Conservation (phyloP, 2,888 invertebrate species). For the Xanthia togata region DNA sequence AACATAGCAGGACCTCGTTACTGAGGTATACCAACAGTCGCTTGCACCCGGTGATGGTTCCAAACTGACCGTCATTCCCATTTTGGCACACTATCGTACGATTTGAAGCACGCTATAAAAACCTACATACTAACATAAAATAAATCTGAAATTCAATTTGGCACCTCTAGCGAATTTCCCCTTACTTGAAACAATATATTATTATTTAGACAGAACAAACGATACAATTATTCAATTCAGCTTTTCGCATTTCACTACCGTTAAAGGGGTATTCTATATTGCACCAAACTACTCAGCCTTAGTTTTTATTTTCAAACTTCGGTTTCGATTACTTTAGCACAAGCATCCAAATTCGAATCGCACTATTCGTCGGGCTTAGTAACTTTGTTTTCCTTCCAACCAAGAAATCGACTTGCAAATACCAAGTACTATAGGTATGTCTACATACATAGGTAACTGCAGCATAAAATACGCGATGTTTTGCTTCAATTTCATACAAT, state of each 20-base stretch:
- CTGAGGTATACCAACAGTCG: constrained; percentile 3
- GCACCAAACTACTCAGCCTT: background rate
- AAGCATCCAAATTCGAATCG: background rate
- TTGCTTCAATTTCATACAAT: constrained; percentile 55
- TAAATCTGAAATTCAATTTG: constrained; percentile 44
- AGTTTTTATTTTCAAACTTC: background rate
- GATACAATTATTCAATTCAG: background rate
- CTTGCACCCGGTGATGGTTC: constrained; percentile 19
- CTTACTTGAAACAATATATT: constrained; percentile 4
- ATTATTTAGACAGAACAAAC: background rate
- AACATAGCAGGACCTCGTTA: constrained; percentile 22
- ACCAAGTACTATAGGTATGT: background rate
- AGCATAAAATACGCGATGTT: constrained; percentile 37
- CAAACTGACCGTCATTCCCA: constrained; percentile 29
- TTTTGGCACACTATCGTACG: constrained; percentile 36
- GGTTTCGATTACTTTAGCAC: background rate
- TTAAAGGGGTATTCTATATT: background rate
- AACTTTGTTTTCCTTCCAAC: constrained; percentile 35
- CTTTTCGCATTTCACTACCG: background rate
- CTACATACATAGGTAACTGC: constrained; percentile 13
- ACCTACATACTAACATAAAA: constrained; percentile 39
- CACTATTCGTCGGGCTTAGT: background rate
- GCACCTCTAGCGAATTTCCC: constrained; percentile 8
- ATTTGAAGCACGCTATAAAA: constrained; percentile 45
- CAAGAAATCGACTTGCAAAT: constrained; percentile 49